Base-by-base conservation (phyloP, 2,888 invertebrate genomes). In the Epistrophe eligans region DNA sequence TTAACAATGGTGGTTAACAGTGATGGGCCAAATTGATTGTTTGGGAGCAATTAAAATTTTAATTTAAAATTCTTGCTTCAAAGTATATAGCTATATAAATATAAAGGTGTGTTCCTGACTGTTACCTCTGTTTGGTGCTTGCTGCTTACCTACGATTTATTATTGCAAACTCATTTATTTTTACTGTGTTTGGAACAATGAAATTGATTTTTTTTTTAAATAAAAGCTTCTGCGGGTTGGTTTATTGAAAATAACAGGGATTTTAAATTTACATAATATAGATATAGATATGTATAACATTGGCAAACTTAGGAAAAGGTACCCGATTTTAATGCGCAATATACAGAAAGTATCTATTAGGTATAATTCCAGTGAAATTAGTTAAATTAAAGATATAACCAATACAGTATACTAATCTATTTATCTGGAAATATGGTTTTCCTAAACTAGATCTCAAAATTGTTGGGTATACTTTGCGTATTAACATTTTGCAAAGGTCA, bases 21-120 rank as follows among this genome's bases (percentile, higher is more conserved):
- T 55, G 24, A 70, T 55, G 40, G 28, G 43, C 40, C 55, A 43
- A 73, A 73, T 77, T 67, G 50, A 77, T 72, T 72, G 57, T 72
- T 19, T 60, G 38, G 43, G 17, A 77, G 70, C 73, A 79, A 84
- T 84, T 84, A 74, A 84, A 84, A 79, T 70, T 79, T 79, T 55
- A 79, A 79, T 64, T 79, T 71, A 48, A 71, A 77, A 43, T 52
- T 60, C 32, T 52, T 38, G 4, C 7, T 24, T 24, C 19, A 13
- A 40, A 32, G 19, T 52, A 24, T 24, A 24, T 3, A 24, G 1
- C 1, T 24, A 24, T 24, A 32, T 3, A 24, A 2, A 24, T 24
- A 24, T 24, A 32, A 35, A 50, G 50, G 64, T 28, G 45, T 32
- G 52, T 13, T 4, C 35, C 8, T 35, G 35, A 35, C 9, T 35